These are phyloP conservation scores for Chlorospingus flavigularis DNA, from an alignment of 2,797 vertebrate genomes.

Conservation along the genomic window DNA sequence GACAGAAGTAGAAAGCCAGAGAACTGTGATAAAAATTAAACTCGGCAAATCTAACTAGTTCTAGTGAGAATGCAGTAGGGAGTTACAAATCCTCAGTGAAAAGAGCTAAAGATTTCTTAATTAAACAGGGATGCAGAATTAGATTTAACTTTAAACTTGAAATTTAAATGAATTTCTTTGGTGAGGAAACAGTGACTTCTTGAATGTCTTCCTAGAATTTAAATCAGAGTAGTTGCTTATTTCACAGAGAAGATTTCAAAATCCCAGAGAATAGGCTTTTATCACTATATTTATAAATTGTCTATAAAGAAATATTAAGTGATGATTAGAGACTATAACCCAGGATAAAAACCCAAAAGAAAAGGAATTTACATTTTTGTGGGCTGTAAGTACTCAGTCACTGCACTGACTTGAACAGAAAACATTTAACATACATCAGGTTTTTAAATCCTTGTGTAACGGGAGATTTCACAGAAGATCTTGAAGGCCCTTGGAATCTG, in stretches of 20 bases:
- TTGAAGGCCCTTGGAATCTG: background rate
- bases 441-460: background rate
- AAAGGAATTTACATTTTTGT: background rate
- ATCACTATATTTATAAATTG: background rate
- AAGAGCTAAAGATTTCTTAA: slow-evolving; percentile 72
- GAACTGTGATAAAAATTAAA: slow-evolving; percentile 72
- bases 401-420: background rate
- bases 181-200: slow-evolving; percentile 47
- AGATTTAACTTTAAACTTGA: slow-evolving; percentile 69
- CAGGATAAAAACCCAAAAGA: background rate
- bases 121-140: slow-evolving; percentile 74
- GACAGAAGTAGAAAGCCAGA: slow-evolving; percentile 61
- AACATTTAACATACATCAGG: background rate
- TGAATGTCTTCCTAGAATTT: slow-evolving; percentile 62
- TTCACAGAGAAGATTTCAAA: background rate
- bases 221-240: slow-evolving; percentile 48
- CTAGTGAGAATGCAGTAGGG: slow-evolving; percentile 56
- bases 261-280: background rate
- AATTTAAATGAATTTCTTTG: slow-evolving; percentile 69
- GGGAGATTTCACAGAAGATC: background rate
- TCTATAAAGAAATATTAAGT: background rate
- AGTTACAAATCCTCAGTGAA: slow-evolving; percentile 66
- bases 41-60: slow-evolving; percentile 61
- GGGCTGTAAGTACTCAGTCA: background rate
- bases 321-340: background rate